phyloP scores from a whole-genome alignment of 2,888 invertebrate genomes.

The Zelleria hepariella region DNA sequence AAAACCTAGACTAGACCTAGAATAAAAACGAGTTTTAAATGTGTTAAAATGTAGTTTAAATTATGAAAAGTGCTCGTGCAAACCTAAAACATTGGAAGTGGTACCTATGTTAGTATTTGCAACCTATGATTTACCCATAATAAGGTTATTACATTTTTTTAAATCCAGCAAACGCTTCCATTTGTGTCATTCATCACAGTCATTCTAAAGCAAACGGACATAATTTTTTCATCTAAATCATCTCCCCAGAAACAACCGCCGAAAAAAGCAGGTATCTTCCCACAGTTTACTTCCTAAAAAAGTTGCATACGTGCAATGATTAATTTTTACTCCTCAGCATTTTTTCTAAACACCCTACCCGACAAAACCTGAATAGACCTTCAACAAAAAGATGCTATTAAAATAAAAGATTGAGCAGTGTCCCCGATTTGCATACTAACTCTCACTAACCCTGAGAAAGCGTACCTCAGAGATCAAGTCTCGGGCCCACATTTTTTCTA shows the following conservation, averaged over 20 bases:
- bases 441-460: conserved; percentile 47
- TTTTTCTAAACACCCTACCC: conserved; percentile 39
- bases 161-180: background rate
- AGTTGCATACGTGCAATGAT: conserved; percentile 63
- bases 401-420: conserved; percentile 68
- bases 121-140: too few relatives aligned
- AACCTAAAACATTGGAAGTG: too few relatives aligned
- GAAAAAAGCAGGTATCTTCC: conserved; percentile 29
- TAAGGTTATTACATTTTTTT: too few relatives aligned
- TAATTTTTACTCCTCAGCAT: conserved; percentile 49
- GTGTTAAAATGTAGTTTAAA: too few relatives aligned
- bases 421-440: conserved; percentile 59
- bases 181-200: too few relatives aligned
- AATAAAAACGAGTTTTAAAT: too few relatives aligned
- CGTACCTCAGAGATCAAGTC: conserved; percentile 40
- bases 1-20: too few relatives aligned
- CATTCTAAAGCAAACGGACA: background rate
- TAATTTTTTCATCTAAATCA: background rate
- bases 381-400: conserved; percentile 67
- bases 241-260: conserved; percentile 16
- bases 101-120: too few relatives aligned
- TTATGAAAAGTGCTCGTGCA: too few relatives aligned
- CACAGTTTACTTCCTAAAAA: conserved; percentile 33
- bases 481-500: conserved; percentile 32
- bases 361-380: conserved; percentile 44